Evolutionary conservation across 1,140 invertebrate genomes (phyloP).

Genomic region (Coptotermes formosanus): DNA sequence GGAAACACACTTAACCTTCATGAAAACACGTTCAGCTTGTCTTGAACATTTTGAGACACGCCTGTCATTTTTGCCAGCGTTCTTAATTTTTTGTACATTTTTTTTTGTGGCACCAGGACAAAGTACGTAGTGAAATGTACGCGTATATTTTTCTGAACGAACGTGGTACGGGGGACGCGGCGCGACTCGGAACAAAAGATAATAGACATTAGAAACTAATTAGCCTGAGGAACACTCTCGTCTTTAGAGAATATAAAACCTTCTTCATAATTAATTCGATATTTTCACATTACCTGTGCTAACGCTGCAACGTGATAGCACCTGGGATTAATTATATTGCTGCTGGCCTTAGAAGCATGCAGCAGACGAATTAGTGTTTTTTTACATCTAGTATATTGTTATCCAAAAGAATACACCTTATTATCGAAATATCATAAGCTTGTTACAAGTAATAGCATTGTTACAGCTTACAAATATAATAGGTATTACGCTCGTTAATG

Average conservation of each 20-base stretch:
- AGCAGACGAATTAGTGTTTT: neutral
- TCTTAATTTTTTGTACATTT: too few relatives aligned
- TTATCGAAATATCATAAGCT: too few relatives aligned
- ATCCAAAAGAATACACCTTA: neutral
- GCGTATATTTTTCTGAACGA: too few relatives aligned
- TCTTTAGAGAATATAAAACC: neutral
- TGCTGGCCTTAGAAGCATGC: neutral
- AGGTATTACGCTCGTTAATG: too few relatives aligned
- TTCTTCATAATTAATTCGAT: neutral
- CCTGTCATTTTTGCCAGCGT: too few relatives aligned
- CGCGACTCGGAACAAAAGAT: neutral
- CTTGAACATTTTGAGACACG: too few relatives aligned
- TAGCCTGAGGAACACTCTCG: neutral
- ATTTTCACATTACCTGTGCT: neutral
- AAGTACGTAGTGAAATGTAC: too few relatives aligned
- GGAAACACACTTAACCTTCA: too few relatives aligned
- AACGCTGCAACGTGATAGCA: neutral
- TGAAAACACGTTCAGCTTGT: too few relatives aligned
- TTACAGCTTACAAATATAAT: too few relatives aligned
- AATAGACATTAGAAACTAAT: neutral
- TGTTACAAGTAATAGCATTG: too few relatives aligned
- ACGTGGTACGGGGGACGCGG: neutral
- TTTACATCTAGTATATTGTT: neutral
- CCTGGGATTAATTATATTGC: neutral
- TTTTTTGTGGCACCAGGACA: too few relatives aligned